These are phyloP conservation scores for Vicugna pacos DNA, from an alignment of 2,113 vertebrate genomes.

Conservation along the genomic window DNA sequence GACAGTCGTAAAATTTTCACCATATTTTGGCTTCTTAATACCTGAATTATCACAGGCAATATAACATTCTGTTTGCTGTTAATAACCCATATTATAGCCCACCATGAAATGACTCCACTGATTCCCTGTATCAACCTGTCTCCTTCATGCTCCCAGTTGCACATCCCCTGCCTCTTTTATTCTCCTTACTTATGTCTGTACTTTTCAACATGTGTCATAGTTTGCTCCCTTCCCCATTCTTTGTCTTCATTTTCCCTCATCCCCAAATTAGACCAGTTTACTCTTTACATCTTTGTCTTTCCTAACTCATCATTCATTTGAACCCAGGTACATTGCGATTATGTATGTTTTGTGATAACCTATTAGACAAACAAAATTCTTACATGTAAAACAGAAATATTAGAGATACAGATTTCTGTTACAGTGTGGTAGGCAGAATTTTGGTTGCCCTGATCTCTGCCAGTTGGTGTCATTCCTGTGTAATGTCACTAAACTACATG, in stretches of 20 bases:
- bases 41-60: background rate
- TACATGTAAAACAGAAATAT: background rate
- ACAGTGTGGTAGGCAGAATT: background rate
- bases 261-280: background rate
- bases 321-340: background rate
- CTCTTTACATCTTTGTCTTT: background rate
- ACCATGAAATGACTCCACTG: background rate
- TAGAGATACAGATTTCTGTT: background rate
- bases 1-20: background rate
- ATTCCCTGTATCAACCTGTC: background rate
- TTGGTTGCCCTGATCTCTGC: background rate
- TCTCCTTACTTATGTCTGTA: background rate
- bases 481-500: background rate
- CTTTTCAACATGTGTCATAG: background rate
- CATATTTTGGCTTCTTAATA: constrained; percentile 12
- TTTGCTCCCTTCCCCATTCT: background rate
- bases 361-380: background rate
- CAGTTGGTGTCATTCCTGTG: background rate
- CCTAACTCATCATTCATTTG: background rate
- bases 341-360: background rate
- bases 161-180: background rate
- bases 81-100: background rate
- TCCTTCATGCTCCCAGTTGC: background rate
- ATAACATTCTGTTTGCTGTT: background rate
- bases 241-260: background rate